Percentiles rank a stretch among this genome's conserved stretches.
phyloP scores from a whole-genome alignment of 2,113 vertebrate species.

The Xenotilapia caudafasciata region DNA sequence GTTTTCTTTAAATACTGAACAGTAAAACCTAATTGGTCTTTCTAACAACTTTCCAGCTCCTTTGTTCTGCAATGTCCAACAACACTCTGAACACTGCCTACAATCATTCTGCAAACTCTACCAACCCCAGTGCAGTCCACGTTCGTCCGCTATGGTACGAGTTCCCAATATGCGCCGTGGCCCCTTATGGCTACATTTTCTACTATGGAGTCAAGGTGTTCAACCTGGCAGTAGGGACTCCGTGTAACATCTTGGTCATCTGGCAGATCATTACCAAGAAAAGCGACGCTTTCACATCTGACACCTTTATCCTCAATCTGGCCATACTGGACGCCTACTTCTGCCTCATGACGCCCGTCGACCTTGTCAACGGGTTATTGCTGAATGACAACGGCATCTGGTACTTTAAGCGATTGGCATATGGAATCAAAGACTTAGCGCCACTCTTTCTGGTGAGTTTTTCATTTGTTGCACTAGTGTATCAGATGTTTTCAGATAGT shows the following conservation, averaged over 20 bases:
- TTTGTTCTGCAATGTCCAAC: slow-evolving; percentile 24
- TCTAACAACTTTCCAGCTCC: background rate
- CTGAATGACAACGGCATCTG: slow-evolving; percentile 37
- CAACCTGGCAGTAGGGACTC: slow-evolving; percentile 62
- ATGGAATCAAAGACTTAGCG: slow-evolving; percentile 64
- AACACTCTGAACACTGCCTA: background rate
- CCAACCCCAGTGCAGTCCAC: background rate
- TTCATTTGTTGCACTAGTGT: background rate
- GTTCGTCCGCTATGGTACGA: slow-evolving; percentile 57
- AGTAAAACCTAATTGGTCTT: background rate
- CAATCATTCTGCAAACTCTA: slow-evolving; percentile 3
- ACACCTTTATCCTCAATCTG: slow-evolving; percentile 70
- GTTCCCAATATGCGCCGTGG: slow-evolving; percentile 24
- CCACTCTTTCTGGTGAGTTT: slow-evolving; percentile 65
- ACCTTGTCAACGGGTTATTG: slow-evolving; percentile 60
- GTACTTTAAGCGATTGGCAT: slow-evolving; percentile 62
- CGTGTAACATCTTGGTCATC: slow-evolving; percentile 66
- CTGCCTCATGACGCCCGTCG: slow-evolving; percentile 65
- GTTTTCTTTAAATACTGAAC: background rate
- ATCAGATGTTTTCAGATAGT: background rate
- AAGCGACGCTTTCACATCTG: slow-evolving; percentile 56
- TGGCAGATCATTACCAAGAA: slow-evolving; percentile 60
- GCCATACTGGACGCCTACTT: slow-evolving; percentile 67
- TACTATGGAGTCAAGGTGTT: slow-evolving; percentile 68
- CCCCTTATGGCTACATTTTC: slow-evolving; percentile 64